Conservation (phyloP, 2,113 vertebrate species). For the Calyptomena viridis region DNA sequence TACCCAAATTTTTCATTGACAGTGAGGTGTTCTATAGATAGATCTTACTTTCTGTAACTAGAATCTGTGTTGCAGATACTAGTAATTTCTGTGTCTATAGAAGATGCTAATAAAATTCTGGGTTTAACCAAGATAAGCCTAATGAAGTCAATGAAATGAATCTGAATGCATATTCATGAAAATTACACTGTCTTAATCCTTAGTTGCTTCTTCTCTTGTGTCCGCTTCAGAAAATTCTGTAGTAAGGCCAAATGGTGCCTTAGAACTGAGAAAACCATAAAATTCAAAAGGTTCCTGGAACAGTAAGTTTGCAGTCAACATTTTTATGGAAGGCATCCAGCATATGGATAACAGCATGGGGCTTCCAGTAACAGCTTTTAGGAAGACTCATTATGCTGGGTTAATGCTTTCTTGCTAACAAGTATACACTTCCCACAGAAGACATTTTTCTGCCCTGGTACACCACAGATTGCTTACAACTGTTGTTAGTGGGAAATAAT, state of each 20-base stretch:
- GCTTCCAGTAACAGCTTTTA: background rate
- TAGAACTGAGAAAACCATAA: background rate
- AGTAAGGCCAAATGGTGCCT: background rate
- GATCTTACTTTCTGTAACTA: background rate
- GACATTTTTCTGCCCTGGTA: background rate
- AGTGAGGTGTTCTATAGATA: background rate
- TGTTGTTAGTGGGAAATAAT: background rate
- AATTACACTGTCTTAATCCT: background rate
- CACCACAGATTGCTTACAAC: background rate
- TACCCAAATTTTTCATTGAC: background rate
- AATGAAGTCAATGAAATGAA: background rate
- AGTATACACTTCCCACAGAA: background rate
- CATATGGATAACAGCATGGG: constrained; percentile 45
- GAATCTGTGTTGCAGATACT: background rate
- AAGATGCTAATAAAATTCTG: background rate
- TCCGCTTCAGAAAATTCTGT: background rate
- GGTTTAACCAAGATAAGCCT: background rate
- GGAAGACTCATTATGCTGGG: constrained; percentile 14
- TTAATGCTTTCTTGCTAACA: constrained; percentile 5
- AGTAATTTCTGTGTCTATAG: background rate
- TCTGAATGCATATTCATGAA: background rate
- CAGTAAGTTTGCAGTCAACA: background rate
- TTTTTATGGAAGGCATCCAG: background rate
- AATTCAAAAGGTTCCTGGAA: background rate
- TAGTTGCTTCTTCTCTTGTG: background rate